Conservation (phyloP, 1,140 invertebrate genomes). For the Papilio polyxenes region DNA sequence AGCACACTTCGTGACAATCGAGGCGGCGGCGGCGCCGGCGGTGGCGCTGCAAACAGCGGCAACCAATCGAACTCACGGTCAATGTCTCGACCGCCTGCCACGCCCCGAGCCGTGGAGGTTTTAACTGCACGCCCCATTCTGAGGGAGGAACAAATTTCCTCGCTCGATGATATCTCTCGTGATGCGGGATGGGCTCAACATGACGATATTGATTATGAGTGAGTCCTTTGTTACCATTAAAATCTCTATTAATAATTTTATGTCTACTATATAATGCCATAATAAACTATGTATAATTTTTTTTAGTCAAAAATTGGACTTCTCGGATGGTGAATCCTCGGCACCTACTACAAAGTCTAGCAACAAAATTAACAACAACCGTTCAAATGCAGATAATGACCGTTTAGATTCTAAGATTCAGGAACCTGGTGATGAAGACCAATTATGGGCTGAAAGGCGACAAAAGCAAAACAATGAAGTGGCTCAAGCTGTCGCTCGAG, state of each 20-base stretch:
- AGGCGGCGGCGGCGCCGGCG: slow-evolving; percentile 53
- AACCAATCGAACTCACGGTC: slow-evolving; percentile 45
- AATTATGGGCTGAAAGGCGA: slow-evolving; percentile 86
- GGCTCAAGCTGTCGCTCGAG: slow-evolving; percentile 86
- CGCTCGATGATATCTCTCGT: slow-evolving; percentile 94
- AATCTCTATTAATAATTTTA: not conserved
- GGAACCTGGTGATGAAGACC: slow-evolving; percentile 85
- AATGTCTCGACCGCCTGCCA: slow-evolving; percentile 60
- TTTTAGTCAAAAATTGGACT: slow-evolving; percentile 92
- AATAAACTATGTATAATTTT: slow-evolving; percentile 45
- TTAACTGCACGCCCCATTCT: slow-evolving; percentile 88
- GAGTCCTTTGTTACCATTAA: slow-evolving; percentile 54
- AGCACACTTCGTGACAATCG: slow-evolving; percentile 64
- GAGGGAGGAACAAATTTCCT: slow-evolving; percentile 94
- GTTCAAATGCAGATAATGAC: slow-evolving; percentile 66
- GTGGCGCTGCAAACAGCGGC: slow-evolving; percentile 45
- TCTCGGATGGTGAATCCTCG: slow-evolving; percentile 93
- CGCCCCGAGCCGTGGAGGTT: slow-evolving; percentile 71
- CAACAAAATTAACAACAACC: slow-evolving; percentile 69
- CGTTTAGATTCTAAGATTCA: slow-evolving; percentile 69
- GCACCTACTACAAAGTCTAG: slow-evolving; percentile 61
- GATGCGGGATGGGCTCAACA: slow-evolving; percentile 95
- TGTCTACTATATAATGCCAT: slow-evolving; percentile 17
- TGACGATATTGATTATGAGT: slow-evolving; percentile 97
- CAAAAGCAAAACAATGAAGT: slow-evolving; percentile 85